phyloP scores from a whole-genome alignment of 2,113 vertebrate species.

The Aspiorhynchus laticeps region DNA sequence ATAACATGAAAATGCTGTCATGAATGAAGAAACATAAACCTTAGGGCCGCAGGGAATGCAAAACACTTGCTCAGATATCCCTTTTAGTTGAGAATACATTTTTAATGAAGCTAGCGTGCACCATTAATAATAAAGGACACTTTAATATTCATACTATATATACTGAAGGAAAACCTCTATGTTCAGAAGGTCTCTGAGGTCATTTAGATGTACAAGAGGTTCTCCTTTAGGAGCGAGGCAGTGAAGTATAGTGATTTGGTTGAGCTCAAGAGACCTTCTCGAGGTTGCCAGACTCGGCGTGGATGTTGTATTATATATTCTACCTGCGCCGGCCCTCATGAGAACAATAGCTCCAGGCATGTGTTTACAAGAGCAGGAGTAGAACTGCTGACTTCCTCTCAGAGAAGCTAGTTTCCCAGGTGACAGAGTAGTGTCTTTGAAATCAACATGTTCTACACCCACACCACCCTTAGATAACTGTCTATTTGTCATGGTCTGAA shows the following conservation, averaged over 20 bases:
- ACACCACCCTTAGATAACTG: not conserved
- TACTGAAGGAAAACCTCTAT: not conserved
- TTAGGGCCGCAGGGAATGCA: not conserved
- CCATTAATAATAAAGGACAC: constrained; percentile 26
- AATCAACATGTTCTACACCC: constrained; percentile 22
- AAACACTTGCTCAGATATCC: not conserved
- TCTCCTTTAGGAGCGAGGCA: not conserved
- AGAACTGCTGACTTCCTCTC: constrained; percentile 41
- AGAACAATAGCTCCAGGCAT: constrained; percentile 47
- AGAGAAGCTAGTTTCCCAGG: constrained; percentile 30
- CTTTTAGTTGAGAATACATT: constrained; percentile 10
- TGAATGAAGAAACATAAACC: not conserved
- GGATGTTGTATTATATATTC: constrained; percentile 32
- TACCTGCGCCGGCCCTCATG: constrained; percentile 26
- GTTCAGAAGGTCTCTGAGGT: not conserved
- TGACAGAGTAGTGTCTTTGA: constrained; percentile 44
- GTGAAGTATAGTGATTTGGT: not conserved
- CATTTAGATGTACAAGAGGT: not conserved
- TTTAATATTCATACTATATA: constrained; percentile 21
- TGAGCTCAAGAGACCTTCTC: not conserved
- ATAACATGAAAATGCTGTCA: not conserved
- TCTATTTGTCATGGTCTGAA: constrained; percentile 11
- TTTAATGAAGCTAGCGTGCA: constrained; percentile 27
- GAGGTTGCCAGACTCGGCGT: not conserved
- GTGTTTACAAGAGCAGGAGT: constrained; percentile 35